Base-by-base conservation (phyloP, 2,797 vertebrate species). In the Poecilia velifera region DNA sequence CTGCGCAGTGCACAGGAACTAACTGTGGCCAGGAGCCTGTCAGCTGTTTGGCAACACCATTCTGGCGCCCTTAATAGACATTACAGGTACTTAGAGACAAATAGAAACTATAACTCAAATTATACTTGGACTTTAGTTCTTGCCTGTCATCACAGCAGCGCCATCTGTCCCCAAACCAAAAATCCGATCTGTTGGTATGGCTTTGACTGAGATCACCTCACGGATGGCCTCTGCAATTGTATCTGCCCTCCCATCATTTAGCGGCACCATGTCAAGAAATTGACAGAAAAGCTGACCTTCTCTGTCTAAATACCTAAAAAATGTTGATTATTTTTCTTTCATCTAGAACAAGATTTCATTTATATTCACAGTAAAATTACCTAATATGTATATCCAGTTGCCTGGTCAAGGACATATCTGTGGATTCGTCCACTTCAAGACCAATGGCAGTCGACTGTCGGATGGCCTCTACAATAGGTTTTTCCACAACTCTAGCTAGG, bases 11-110 rank as follows among this genome's bases (percentile, higher is more conserved):
- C 28, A 72, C 45, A 49, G 46, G 34, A 2, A 49, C n/a, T 49
- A 72, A 16, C 71, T 49, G n/a, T 34, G 45, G 14, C 71, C 71
- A 72, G 43, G 71, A 72, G 43, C 46, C 70, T 49, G 43, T 72
- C 71, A 49, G 45, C 71, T 43, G 39, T 45, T 45, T 71, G 68
- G 68, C 68, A 43, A 71, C 39, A 41, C 36, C 18, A 70, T 70
- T 70, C 16, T 43, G 36, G 6, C 18, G 18, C 3, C 66, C 39
- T 41, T 70, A 25, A 41, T 49, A 1, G 16, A 66, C 20, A 70
- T 41, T 70, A 49, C 16, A 49, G 16, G 18, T 70, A 41, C 2
- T 70, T 41, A 49, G 18, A 18, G 22, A 22, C 22, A 41, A 22
- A 70, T 43, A 25, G 66, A 25, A 70, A 70, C 39, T 70, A 22